Base-by-base conservation (phyloP, 2,797 vertebrate genomes). In the Staurois parvus region DNA sequence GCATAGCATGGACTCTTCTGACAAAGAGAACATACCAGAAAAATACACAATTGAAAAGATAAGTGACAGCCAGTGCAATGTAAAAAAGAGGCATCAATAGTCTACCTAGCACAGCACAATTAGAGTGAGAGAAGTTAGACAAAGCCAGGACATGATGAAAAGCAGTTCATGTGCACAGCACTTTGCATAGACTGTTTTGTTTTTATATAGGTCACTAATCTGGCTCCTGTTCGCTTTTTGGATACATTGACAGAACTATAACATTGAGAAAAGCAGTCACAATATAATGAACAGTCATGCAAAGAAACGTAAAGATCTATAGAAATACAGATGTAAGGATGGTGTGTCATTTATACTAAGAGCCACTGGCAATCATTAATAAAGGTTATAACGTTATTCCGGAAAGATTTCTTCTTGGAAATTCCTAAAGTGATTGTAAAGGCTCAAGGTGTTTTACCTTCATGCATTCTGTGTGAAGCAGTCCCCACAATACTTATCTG, bases 1-100 rank as follows among this genome's bases (percentile, higher is more conserved):
- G 56, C 75, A 37, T n/a, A 82, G 42, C 17, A 80, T 32, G 48
- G 56, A 64, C 56, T 19, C 8, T 66, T 66, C 76, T 72, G 59
- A 77, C 79, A 83, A 82, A 72, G 66, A n/a, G 40, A 81, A 83
- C 68, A 78, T 78, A 70, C 85, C 72, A 74, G 79, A 83, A 77
- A 72, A 66, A 11, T 48, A 72, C 70, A 78, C 76, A 85, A 79
- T 80, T 30, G 26, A 56, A 75, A 30, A 73, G 48, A 80, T 77
- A 85, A 85, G 64, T 15, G 28, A 15, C 40, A 28, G 69, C 28
- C 21, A 40, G 59, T 32, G 37, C 56, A 48, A 64, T 34, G 40
- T 56, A 52, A 59, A 56, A 70, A 79, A 10, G 19, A 34, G 21
- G 42, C 77, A 30, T 75, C 77, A 75, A 78, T 74, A 80, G 56